Base-by-base conservation (phyloP, 2,797 vertebrate species). In the Loris lydekkerianus region DNA sequence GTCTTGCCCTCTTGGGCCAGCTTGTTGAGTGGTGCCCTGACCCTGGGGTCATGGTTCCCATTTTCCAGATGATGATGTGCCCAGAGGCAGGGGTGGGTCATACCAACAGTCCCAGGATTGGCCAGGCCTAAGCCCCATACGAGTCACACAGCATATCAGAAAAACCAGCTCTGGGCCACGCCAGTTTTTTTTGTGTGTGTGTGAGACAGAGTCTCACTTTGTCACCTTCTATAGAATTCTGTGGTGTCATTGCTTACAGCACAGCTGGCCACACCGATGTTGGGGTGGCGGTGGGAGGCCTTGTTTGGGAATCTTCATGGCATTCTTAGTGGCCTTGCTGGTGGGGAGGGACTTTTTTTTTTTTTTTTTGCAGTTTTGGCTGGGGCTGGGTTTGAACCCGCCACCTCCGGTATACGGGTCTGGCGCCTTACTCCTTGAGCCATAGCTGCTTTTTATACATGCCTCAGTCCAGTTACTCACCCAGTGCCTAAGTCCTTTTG, bases 11-110 rank as follows among this genome's bases (percentile, higher is more conserved):
- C 46, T n/a, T 3, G 53, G 65, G 43, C 29, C 14, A 0, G 5
- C 0, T 0, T 11, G 34, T 18, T n/a, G 25, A 10, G 31, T 20
- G 1, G 4, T 0, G 40, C 20, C 1, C 80, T 75, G 65, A 34
- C 65, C 3, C 58, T 27, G n/a, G 5, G 23, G 13, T 53, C 34
- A 8, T 0, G 0, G 69, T 7, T 25, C 27, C 34, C 34, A 5
- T 17, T 70, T 95, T 34, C n/a, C 49, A 34, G 81, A 73, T 3
- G 6, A 63, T 53, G 34, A 40, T 29, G 21, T 2, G 29, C 18
- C 17, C 37, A 53, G 83, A 23, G 43, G 60, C 1, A 10, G 21
- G 29, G 20, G 25, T 29, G 11, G 73, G 25, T 23, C 43, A 70
- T 14, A n/a, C 25, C 46, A 9, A 27, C 83, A 14, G 67, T 14